These are phyloP conservation scores for Phrynocephalus forsythii DNA, from an alignment of 2,797 vertebrate genomes.

Conservation along the genomic window DNA sequence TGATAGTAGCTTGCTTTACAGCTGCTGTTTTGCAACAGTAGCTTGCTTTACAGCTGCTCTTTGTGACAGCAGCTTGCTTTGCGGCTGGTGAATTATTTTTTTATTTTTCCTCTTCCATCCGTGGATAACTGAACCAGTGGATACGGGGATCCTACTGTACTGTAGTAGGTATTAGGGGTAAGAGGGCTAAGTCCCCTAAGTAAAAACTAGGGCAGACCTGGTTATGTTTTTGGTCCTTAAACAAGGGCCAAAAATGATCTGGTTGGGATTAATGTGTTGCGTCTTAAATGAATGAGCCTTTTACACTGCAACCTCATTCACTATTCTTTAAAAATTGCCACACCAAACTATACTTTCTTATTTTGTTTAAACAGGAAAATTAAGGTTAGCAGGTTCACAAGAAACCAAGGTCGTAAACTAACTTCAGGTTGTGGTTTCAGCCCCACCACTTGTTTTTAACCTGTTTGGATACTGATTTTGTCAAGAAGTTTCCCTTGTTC, in stretches of 20 bases:
- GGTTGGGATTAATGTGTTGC: background rate
- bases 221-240: background rate
- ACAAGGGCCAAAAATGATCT: background rate
- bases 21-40: no score
- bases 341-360: background rate
- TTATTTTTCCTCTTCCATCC: no score
- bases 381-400: background rate
- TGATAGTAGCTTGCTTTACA: no score
- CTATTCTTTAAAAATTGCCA: no score
- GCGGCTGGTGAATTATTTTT: no score
- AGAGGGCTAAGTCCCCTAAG: background rate
- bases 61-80: no score
- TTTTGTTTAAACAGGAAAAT: background rate
- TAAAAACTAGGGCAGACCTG: background rate
- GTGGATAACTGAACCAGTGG: no score
- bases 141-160: no score
- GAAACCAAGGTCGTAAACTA: background rate
- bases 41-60: no score
- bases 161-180: background rate
- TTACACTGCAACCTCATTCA: background rate
- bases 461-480: background rate
- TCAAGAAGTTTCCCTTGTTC: background rate
- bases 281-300: background rate
- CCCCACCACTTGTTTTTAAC: background rate
- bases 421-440: background rate